Base-by-base conservation (phyloP, 2,888 invertebrate species). In the Brachynemurus nebulosus region DNA sequence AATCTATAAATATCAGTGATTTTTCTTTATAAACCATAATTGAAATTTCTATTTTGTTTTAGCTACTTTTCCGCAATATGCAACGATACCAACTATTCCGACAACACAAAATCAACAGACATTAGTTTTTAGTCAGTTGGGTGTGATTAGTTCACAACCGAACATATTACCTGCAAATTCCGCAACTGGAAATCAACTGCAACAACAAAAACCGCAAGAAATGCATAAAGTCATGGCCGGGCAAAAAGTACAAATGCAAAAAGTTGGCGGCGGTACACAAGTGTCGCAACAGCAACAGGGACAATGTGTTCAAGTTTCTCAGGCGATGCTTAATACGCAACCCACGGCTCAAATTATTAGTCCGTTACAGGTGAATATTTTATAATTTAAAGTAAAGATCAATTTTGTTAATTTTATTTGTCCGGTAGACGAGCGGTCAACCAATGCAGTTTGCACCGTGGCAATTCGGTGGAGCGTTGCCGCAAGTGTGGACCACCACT, bases 371-470 rank as follows among this genome's bases (percentile, higher is more conserved):
- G 77, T 76, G 60, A 57, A 55, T 46, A 37, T 45, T 20, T 33
- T 34, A 47, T 17, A 43, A n/a, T 16, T 36, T 42, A 45, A 47
- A n/a, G n/a, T n/a, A n/a, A n/a, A n/a, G n/a, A n/a, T n/a, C n/a
- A n/a, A n/a, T n/a, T n/a, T n/a, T n/a, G n/a, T n/a, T n/a, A n/a
- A 23, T 9, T 47, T 34, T 23, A 37, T 45, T 44, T 40, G 45
- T 50, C 51, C 27, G n/a, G n/a, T 63, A 75, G 74, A 61, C 72
- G 18, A 71, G 74, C 20, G 74, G 77, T 7, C 80, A 79, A 54
- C 73, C 74, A 47, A 83, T 86, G 80, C 86, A 86, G 64, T 81
- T 86, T 56, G 63, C 64, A 16, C 80, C 83, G 2, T 86, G 86
- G 86, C 82, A 80, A 66, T 77, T 84, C 52, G 74, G 79, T 40